Conservation (phyloP, 1,140 invertebrate genomes). For the Saccostrea glomerata region DNA sequence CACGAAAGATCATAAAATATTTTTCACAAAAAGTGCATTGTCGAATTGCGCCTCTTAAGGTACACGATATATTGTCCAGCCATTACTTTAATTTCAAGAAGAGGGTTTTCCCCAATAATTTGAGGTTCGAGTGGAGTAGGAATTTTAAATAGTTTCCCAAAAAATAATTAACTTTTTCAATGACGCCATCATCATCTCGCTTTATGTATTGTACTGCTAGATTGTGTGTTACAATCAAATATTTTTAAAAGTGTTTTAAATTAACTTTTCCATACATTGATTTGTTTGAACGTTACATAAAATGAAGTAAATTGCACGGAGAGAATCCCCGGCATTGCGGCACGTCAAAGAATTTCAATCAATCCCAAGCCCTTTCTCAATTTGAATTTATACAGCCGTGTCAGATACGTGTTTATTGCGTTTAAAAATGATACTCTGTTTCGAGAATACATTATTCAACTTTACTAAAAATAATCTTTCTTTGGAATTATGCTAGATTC, state of each 20-base stretch:
- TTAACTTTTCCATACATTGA: not conserved
- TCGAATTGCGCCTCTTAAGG: too few relatives aligned
- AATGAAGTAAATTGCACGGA: not conserved
- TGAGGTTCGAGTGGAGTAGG: too few relatives aligned
- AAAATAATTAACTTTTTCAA: not conserved
- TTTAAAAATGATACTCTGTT: not conserved
- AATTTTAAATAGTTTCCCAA: too few relatives aligned
- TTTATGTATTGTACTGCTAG: not conserved
- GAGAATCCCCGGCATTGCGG: not conserved
- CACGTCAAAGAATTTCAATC: not conserved
- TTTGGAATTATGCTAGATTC: constrained; percentile 4
- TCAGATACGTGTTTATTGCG: not conserved
- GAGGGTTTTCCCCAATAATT: too few relatives aligned
- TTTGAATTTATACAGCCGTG: not conserved
- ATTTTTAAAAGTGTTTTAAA: not conserved
- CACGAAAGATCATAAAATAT: too few relatives aligned
- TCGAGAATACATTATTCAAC: not conserved
- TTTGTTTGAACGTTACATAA: not conserved
- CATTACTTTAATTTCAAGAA: too few relatives aligned
- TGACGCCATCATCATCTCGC: not conserved
- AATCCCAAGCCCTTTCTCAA: not conserved
- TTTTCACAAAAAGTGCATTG: too few relatives aligned
- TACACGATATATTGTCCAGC: too few relatives aligned
- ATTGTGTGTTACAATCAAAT: not conserved
- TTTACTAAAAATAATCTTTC: not conserved